Base-by-base conservation (phyloP, 2,797 vertebrate genomes). In the Gorsachius magnificus region DNA sequence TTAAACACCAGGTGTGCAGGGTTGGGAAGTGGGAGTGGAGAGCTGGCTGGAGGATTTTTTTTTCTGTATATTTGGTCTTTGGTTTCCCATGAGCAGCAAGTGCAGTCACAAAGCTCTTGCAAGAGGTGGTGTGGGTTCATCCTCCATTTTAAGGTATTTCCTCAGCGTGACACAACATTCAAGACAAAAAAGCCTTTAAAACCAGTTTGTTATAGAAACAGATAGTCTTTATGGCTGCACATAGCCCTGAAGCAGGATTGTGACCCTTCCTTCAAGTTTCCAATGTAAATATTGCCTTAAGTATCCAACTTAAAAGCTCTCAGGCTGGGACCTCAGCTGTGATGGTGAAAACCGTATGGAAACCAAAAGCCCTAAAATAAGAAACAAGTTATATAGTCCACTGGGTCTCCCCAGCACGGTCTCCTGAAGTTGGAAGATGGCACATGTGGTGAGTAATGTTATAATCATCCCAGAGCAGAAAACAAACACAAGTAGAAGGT, bases 401-500 rank as follows among this genome's bases (percentile, higher is more conserved):
- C 14, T 58, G 84, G 64, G 16, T 94, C 64, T 93, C 78, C 90
- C 50, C 36, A 41, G 68, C 20, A 46, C 6, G 6, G 46, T 91
- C 46, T 81, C 21, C 53, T 83, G 68, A 33, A 69, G 33, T 36
- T 93, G 64, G 57, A 83, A 77, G 65, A 65, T 87, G 68, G 76
- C 41, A 79, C 57, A n/a, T 83, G 17, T 43, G 64, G 61, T 95
- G 87, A 96, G 58, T 92, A 85, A 79, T 84, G 57, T 75, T 69
- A 57, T 75, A 93, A 87, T 90, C 86, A 71, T 89, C 33, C 51
- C 61, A 51, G 41, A 74, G 83, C 1, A 87, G 90, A 91, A 95
- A 93, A 87, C 87, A 95, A 96, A 87, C 18, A 16, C 26, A 45
- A 80, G 77, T 63, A 77, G 74, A 90, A 95, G 38, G 83, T 91